phyloP scores from a whole-genome alignment of 1,140 invertebrate species.

The Drosophila subpulchrella region DNA sequence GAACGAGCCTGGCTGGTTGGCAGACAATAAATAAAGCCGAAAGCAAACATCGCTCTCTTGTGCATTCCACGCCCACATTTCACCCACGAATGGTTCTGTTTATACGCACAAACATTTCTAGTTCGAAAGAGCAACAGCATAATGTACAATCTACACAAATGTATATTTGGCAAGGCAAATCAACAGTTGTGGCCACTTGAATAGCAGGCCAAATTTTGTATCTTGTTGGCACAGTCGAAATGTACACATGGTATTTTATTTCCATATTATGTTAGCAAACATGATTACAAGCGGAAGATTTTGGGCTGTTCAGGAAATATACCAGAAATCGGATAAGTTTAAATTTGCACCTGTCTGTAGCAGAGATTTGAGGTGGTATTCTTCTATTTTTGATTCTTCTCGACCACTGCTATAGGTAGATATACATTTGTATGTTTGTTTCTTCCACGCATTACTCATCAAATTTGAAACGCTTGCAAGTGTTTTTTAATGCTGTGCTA shows the following conservation, averaged over 20 bases:
- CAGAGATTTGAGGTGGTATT: too few relatives aligned
- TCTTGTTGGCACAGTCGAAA: background rate
- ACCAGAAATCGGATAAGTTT: too few relatives aligned
- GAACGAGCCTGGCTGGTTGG: slow-evolving; percentile 11
- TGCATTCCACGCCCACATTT: slow-evolving; percentile 54
- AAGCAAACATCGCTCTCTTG: slow-evolving; percentile 36
- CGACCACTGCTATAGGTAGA: slow-evolving; percentile 4
- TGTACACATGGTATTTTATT: background rate
- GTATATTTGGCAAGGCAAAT: slow-evolving; percentile 20
- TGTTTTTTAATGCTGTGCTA: slow-evolving; percentile 67
- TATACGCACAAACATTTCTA: slow-evolving; percentile 49
- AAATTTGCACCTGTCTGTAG: too few relatives aligned
- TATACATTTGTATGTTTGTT: background rate
- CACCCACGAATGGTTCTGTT: slow-evolving; percentile 49
- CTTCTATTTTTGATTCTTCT: background rate
- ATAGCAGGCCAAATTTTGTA: slow-evolving; percentile 2
- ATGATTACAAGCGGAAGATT: background rate
- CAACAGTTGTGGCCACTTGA: slow-evolving; percentile 21
- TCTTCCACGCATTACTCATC: slow-evolving; percentile 64
- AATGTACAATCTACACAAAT: slow-evolving; percentile 50
- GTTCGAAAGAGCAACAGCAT: slow-evolving; percentile 55
- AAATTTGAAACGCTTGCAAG: slow-evolving; percentile 65
- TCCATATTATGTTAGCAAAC: background rate
- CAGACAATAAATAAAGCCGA: slow-evolving; percentile 35
- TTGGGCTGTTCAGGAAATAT: background rate